Conservation (phyloP, 2,113 vertebrate genomes). For the Thalassarche chlororhynchos region DNA sequence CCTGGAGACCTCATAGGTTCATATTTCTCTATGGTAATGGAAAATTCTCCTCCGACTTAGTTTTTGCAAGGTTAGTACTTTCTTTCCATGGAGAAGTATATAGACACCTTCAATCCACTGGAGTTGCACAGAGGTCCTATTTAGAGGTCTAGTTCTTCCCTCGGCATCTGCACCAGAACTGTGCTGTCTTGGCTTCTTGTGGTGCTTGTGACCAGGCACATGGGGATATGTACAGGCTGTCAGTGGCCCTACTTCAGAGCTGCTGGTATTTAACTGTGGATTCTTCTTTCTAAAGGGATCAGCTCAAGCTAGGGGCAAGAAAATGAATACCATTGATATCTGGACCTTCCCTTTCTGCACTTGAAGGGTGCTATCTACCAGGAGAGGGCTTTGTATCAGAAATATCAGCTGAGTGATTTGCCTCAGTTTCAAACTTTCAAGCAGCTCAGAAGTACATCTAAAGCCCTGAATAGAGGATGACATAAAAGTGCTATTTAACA, state of each 20-base stretch:
- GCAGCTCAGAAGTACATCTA: background rate
- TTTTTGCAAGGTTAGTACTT: background rate
- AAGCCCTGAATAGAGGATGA: background rate
- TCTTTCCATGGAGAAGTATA: background rate
- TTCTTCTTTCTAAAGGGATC: background rate
- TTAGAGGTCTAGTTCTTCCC: background rate
- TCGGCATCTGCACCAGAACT: background rate
- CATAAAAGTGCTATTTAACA: background rate
- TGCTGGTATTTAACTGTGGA: background rate
- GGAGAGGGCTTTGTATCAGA: background rate
- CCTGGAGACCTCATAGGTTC: background rate
- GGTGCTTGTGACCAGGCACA: background rate
- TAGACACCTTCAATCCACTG: background rate
- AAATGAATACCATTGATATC: background rate
- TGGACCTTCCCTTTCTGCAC: background rate
- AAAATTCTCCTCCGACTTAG: background rate
- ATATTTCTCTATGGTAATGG: background rate
- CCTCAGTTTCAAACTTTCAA: background rate
- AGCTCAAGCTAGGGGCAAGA: background rate
- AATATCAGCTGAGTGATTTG: background rate
- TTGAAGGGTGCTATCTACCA: background rate
- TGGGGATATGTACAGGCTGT: background rate
- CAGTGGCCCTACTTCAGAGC: background rate
- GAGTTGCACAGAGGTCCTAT: background rate
- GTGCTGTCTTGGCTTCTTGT: accelerated